These are phyloP conservation scores for Drosophila persimilis DNA, from an alignment of 1,140 invertebrate species.

Conservation along the genomic window DNA sequence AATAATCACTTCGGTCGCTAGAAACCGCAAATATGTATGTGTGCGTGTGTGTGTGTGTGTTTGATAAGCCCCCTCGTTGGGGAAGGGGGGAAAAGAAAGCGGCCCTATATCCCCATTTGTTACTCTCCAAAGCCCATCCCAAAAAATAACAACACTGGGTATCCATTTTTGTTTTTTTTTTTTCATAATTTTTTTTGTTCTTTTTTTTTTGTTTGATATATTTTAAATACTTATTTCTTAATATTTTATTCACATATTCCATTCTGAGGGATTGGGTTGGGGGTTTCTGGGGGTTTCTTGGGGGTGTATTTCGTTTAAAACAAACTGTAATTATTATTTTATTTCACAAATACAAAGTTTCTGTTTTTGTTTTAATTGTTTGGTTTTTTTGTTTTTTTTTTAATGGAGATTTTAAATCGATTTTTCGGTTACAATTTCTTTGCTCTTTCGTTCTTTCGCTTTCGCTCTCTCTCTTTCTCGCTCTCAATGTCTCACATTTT, in stretches of 20 bases:
- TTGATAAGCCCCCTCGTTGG: constrained; percentile 23
- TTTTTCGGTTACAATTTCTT: constrained; percentile 32
- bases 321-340: constrained; percentile 76
- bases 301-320: constrained; percentile 56
- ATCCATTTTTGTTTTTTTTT: constrained; percentile 4
- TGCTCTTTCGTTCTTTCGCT: too few species aligned
- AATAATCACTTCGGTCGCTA: constrained; percentile 58
- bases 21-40: constrained; percentile 12
- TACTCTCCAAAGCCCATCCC: not conserved
- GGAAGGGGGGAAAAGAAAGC: too few species aligned
- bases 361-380: constrained; percentile 17
- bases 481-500: not conserved
- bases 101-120: not conserved
- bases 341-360: constrained; percentile 73
- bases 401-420: constrained; percentile 39
- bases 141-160: constrained; percentile 17
- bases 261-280: constrained; percentile 45
- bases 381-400: constrained; percentile 21
- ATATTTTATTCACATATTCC: constrained; percentile 80
- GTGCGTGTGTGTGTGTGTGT: constrained; percentile 7
- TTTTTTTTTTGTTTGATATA: constrained; percentile 72
- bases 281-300: not conserved
- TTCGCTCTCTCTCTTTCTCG: not conserved
- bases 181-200: constrained; percentile 64
- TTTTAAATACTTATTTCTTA: constrained; percentile 80